phyloP scores from a whole-genome alignment of 2,888 invertebrate species.

The Antheraea assamensis region DNA sequence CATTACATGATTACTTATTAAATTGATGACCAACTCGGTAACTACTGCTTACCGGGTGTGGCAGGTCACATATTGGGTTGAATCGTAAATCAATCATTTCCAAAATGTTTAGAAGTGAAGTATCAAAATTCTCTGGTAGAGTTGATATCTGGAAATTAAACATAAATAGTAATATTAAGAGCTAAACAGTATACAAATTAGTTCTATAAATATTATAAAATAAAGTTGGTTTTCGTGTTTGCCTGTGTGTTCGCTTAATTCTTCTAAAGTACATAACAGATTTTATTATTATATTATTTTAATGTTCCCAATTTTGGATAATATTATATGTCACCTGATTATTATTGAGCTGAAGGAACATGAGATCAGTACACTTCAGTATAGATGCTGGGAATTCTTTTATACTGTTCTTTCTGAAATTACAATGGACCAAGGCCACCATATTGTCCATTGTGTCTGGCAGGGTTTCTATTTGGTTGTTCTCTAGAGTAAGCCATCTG shows the following conservation, averaged over 20 bases:
- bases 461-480: slow-evolving; percentile 79
- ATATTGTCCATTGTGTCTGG: slow-evolving; percentile 79
- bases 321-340: slow-evolving; percentile 60
- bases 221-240: too few relatives aligned
- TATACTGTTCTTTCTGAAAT: slow-evolving; percentile 82
- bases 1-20: too few relatives aligned
- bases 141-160: slow-evolving; percentile 55
- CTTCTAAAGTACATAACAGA: too few relatives aligned
- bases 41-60: slow-evolving; percentile 58
- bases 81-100: slow-evolving; percentile 79
- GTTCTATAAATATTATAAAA: too few relatives aligned
- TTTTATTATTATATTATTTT: too few relatives aligned
- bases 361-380: slow-evolving; percentile 69
- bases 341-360: slow-evolving; percentile 79
- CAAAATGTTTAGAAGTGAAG: slow-evolving; percentile 55
- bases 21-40: too few relatives aligned
- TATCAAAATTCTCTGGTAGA: slow-evolving; percentile 60
- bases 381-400: slow-evolving; percentile 73
- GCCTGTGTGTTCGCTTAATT: too few relatives aligned
- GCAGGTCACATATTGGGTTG: slow-evolving; percentile 76
- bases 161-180: not conserved
- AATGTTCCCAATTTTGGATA: not conserved
- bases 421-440: slow-evolving; percentile 83
- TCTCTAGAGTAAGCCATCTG: slow-evolving; percentile 86
- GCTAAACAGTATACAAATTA: too few relatives aligned